A percentile compares a stretch with the other conserved stretches of the same genome.
phyloP scores from a whole-genome alignment of 2,888 invertebrate species.

The Deroplatys truncata region DNA sequence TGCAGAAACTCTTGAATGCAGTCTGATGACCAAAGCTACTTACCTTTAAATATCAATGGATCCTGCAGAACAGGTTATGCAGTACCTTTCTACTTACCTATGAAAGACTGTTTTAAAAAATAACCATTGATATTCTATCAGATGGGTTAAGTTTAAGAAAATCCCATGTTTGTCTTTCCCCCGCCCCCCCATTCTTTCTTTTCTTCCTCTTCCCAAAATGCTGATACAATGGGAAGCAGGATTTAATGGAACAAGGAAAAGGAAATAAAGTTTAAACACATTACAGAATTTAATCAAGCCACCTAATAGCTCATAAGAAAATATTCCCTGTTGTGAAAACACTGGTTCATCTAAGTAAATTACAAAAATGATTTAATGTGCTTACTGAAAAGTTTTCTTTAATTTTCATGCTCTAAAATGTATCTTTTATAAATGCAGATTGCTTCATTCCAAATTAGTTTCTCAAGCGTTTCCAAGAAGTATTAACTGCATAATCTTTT shows the following conservation, averaged over 20 bases:
- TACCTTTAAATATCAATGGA: background rate
- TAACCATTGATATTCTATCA: background rate
- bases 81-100: background rate
- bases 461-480: too few species aligned
- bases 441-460: too few species aligned
- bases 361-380: too few species aligned
- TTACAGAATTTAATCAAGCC: background rate
- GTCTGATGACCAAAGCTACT: background rate
- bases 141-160: background rate
- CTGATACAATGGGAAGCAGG: background rate
- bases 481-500: too few species aligned
- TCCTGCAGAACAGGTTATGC: background rate
- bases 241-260: background rate
- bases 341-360: too few species aligned
- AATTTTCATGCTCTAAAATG: too few species aligned
- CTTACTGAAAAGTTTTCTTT: too few species aligned
- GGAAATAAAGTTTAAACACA: background rate
- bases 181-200: too few species aligned
- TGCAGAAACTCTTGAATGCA: background rate
- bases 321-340: too few species aligned
- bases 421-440: too few species aligned
- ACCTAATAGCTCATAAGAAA: background rate
- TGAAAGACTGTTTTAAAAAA: background rate
- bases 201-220: background rate
- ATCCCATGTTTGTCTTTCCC: background rate